Conservation (phyloP, 92 coral and sea anemone genomes). For the Ricordea florida region DNA sequence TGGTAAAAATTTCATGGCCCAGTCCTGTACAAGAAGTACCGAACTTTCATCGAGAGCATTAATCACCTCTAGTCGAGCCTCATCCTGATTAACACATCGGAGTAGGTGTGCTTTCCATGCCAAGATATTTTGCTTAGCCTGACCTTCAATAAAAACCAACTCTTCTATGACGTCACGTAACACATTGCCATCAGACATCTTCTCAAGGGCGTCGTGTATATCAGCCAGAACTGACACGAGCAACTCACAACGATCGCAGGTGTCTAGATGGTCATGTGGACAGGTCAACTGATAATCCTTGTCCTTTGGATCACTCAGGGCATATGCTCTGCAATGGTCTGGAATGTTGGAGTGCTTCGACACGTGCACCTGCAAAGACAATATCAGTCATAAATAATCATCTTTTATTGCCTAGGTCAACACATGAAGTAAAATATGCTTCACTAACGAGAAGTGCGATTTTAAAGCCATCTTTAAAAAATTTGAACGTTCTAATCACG, state of each 20-base stretch:
- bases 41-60: slow-evolving; percentile 33
- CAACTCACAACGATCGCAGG: slow-evolving; percentile 37
- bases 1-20: slow-evolving; percentile 59
- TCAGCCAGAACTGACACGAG: slow-evolving; percentile 20
- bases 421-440: neutral
- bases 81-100: slow-evolving; percentile 51
- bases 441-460: neutral
- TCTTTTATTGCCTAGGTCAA: neutral
- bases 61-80: slow-evolving; percentile 38
- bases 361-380: slow-evolving; percentile 55
- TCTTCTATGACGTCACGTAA: slow-evolving; percentile 48
- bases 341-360: slow-evolving; percentile 47
- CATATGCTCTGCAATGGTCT: slow-evolving; percentile 65
- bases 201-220: slow-evolving; percentile 44
- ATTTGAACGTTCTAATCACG: no score
- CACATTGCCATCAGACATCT: no score
- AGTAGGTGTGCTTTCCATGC: slow-evolving; percentile 68
- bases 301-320: slow-evolving; percentile 59
- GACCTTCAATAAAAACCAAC: slow-evolving; percentile 2
- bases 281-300: slow-evolving; percentile 43
- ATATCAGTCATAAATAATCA: neutral
- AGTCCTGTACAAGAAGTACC: no score
- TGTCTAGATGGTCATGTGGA: slow-evolving; percentile 47
- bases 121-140: slow-evolving; percentile 32
- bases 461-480: no score